A percentile compares a stretch with the other conserved stretches of the same genome.
These are phyloP conservation scores for Crocallis elinguaria DNA, from an alignment of 2,888 invertebrate species.

Conservation along the genomic window DNA sequence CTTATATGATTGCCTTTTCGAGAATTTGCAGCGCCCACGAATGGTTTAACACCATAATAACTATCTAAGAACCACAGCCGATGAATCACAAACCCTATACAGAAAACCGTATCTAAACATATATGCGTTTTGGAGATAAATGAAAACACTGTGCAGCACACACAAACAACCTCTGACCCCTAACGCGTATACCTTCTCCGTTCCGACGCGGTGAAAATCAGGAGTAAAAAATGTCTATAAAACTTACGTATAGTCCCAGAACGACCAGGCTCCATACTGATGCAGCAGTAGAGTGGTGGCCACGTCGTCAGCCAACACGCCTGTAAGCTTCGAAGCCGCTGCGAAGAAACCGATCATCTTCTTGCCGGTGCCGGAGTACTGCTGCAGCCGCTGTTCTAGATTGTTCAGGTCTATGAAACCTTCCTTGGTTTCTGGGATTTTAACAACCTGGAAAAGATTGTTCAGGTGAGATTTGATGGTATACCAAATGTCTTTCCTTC, in stretches of 20 bases:
- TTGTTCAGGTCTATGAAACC: slow-evolving; percentile 92
- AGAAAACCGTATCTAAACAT: too few relatives aligned
- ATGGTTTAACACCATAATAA: too few relatives aligned
- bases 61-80: too few relatives aligned
- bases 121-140: too few relatives aligned
- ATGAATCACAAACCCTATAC: too few relatives aligned
- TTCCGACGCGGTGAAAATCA: too few relatives aligned
- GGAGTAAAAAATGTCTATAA: neutral
- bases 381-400: slow-evolving; percentile 88
- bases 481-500: too few relatives aligned
- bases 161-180: too few relatives aligned
- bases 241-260: slow-evolving; percentile 93
- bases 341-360: slow-evolving; percentile 93
- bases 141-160: too few relatives aligned
- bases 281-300: slow-evolving; percentile 92
- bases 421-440: slow-evolving; percentile 91
- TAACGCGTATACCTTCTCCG: too few relatives aligned
- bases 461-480: neutral
- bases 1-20: too few relatives aligned
- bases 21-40: too few relatives aligned
- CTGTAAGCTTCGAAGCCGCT: slow-evolving; percentile 95
- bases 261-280: slow-evolving; percentile 91
- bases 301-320: slow-evolving; percentile 93
- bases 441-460: slow-evolving; percentile 86
- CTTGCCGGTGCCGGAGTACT: slow-evolving; percentile 85